phyloP scores from a whole-genome alignment of 2,113 vertebrate genomes.

The Sylvia atricapilla region DNA sequence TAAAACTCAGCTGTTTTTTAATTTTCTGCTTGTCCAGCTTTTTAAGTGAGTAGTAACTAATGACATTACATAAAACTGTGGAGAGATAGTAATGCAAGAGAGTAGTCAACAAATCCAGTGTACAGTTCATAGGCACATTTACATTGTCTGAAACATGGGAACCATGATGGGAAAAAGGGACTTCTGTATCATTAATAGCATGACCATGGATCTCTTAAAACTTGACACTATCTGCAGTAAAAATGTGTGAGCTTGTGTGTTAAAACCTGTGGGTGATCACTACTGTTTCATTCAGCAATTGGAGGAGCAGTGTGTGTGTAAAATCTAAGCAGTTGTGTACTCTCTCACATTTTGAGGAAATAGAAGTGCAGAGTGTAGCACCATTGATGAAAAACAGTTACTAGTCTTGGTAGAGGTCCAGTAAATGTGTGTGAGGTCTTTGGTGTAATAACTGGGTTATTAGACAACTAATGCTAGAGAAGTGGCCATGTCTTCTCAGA shows the following conservation, averaged over 20 bases:
- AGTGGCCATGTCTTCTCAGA: not conserved
- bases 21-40: not conserved
- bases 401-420: not conserved
- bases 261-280: not conserved
- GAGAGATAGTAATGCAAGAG: not conserved
- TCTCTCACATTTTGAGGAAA: not conserved
- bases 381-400: not conserved
- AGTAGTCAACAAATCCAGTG: not conserved
- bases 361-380: not conserved
- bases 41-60: not conserved
- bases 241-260: not conserved
- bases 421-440: not conserved
- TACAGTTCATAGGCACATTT: not conserved
- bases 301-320: not conserved
- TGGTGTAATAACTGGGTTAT: not conserved
- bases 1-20: not conserved
- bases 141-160: not conserved
- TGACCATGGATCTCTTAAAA: not conserved
- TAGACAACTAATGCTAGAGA: not conserved
- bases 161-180: not conserved
- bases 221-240: not conserved
- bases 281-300: not conserved
- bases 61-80: not conserved
- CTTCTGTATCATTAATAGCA: not conserved
- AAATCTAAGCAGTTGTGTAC: not conserved